A percentile compares a stretch with the other conserved stretches of the same genome.
These are phyloP conservation scores for Amblyopsis rosae DNA, from an alignment of 2,113 vertebrate genomes.

Conservation along the genomic window DNA sequence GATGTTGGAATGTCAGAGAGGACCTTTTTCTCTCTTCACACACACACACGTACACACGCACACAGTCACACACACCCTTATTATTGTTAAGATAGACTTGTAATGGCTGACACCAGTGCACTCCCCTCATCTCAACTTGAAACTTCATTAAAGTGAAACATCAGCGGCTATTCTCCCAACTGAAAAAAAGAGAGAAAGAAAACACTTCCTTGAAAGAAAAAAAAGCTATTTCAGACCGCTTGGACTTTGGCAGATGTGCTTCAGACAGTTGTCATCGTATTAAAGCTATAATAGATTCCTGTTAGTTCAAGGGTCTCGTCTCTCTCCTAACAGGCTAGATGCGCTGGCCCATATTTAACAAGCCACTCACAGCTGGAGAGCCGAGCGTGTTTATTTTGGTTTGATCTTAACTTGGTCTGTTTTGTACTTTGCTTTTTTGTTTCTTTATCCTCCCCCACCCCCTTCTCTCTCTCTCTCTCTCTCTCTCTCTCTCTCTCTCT, in stretches of 20 bases:
- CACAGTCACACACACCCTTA: background rate
- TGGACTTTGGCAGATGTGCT: constrained; percentile 14
- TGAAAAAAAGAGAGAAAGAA: background rate
- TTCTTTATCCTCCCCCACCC: background rate
- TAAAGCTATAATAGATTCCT: background rate
- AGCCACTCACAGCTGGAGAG: background rate
- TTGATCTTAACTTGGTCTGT: background rate
- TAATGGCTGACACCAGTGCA: background rate
- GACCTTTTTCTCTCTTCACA: constrained; percentile 42
- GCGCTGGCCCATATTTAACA: background rate
- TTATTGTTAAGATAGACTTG: background rate
- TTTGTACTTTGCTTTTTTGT: background rate
- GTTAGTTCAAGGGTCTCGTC: background rate
- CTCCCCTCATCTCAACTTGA: background rate
- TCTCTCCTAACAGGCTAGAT: background rate
- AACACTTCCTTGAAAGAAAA: background rate
- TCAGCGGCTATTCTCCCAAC: background rate
- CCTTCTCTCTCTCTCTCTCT: background rate
- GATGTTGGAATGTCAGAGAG: constrained; percentile 43
- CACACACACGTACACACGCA: background rate
- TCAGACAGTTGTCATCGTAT: constrained; percentile 10
- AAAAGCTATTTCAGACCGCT: background rate
- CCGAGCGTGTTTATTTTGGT: background rate
- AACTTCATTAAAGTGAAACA: background rate
- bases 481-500: constrained; percentile 16